phyloP scores from a whole-genome alignment of 2,888 invertebrate species.

The Acanthosepion lycidas region DNA sequence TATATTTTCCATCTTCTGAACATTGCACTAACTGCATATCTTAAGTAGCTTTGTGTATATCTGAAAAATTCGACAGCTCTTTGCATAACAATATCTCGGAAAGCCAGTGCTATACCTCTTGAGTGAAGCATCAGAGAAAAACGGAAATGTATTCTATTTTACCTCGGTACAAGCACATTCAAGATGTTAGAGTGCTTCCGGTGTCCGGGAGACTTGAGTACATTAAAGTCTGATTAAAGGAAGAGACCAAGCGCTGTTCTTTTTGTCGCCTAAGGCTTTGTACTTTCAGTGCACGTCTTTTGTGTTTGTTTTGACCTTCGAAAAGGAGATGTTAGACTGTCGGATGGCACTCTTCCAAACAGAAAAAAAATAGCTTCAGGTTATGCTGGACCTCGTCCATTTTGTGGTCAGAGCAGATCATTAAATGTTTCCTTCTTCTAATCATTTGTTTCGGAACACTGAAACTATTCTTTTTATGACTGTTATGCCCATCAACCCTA shows the following conservation, averaged over 20 bases:
- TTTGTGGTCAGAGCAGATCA: neutral
- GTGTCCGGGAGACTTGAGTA: neutral
- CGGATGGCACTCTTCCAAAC: neutral
- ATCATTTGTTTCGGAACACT: neutral
- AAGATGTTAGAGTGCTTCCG: neutral
- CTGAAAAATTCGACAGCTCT: neutral
- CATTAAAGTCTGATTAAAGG: neutral
- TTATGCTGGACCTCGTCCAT: neutral
- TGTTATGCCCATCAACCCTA: neutral
- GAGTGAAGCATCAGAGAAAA: neutral
- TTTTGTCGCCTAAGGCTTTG: neutral
- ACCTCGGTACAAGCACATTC: neutral
- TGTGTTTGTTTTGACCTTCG: neutral
- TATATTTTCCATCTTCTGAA: too few species aligned
- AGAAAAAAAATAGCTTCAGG: too few species aligned
- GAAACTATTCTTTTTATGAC: neutral
- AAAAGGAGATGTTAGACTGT: neutral
- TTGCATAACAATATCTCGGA: neutral
- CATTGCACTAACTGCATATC: neutral
- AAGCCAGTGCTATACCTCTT: neutral
- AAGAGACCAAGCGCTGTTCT: neutral
- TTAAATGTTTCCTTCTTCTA: neutral
- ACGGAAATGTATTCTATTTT: neutral
- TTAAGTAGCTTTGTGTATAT: neutral
- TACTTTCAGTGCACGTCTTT: neutral